Conservation (phyloP, 2,797 vertebrate genomes). For the Acrocephalus scirpaceus region DNA sequence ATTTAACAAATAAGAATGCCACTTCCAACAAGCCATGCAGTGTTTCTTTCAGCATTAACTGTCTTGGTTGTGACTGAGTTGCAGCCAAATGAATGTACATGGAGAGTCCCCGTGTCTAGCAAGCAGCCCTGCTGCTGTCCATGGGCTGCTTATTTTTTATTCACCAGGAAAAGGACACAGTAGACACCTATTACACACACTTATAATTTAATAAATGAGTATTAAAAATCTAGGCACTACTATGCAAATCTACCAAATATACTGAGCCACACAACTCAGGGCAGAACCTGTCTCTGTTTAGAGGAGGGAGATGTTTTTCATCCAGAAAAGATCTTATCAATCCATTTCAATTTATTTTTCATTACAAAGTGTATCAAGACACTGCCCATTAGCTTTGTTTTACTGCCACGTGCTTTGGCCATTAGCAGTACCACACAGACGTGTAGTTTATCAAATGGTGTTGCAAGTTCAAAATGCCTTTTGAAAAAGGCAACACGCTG, state of each 20-base stretch:
- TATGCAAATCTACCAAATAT: neutral
- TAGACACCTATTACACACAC: neutral
- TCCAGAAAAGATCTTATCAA: neutral
- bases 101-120: rapidly evolving
- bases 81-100: neutral
- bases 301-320: neutral
- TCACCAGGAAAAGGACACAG: rapidly evolving
- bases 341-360: neutral
- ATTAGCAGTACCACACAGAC: rapidly evolving
- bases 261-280: neutral
- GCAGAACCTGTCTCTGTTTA: neutral
- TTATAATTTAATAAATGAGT: neutral
- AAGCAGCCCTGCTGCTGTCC: neutral
- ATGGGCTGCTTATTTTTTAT: neutral
- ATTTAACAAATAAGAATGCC: neutral
- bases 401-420: neutral
- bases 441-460: rapidly evolving
- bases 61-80: neutral
- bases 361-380: neutral
- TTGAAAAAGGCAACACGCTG: rapidly evolving
- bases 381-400: neutral
- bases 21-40: neutral
- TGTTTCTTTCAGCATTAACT: neutral
- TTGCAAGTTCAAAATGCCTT: neutral
- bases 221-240: neutral